Conservation (phyloP, 2,113 vertebrate species). For the Glaucidium brasilianum region DNA sequence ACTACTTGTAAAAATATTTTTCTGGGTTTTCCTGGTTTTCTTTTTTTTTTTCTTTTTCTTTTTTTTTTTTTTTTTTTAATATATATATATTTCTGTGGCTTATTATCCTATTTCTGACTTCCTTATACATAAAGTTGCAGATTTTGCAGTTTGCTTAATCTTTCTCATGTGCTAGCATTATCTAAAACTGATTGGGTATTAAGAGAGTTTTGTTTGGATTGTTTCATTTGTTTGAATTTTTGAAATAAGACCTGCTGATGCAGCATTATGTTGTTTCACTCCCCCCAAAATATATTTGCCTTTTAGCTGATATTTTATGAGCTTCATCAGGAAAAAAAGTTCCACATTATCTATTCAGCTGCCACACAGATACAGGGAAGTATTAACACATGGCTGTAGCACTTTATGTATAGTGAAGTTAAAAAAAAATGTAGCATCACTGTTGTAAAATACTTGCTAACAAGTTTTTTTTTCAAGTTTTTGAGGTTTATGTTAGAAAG, state of each 20-base stretch:
- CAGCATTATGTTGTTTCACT: not conserved
- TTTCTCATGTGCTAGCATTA: not conserved
- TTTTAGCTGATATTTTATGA: not conserved
- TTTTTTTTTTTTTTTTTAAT: not conserved
- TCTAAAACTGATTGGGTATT: not conserved
- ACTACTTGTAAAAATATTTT: not conserved
- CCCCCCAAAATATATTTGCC: not conserved
- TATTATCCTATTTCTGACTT: not conserved
- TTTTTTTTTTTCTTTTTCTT: not conserved
- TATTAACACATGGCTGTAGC: not conserved
- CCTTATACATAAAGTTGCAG: not conserved
- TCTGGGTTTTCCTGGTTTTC: rapidly evolving
- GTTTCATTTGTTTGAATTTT: not conserved
- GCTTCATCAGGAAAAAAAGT: not conserved
- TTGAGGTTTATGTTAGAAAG: not conserved
- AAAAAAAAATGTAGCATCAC: not conserved
- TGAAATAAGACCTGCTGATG: not conserved
- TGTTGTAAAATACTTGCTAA: not conserved
- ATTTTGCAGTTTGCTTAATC: not conserved
- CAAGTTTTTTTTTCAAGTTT: not conserved
- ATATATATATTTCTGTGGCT: not conserved
- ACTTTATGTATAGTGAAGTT: not conserved
- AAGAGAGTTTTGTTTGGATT: not conserved
- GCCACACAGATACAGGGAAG: not conserved
- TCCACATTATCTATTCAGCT: not conserved